Percentiles rank a stretch among this genome's conserved stretches.
Conservation (phyloP, 2,888 invertebrate species). For the Apamea crenata region DNA sequence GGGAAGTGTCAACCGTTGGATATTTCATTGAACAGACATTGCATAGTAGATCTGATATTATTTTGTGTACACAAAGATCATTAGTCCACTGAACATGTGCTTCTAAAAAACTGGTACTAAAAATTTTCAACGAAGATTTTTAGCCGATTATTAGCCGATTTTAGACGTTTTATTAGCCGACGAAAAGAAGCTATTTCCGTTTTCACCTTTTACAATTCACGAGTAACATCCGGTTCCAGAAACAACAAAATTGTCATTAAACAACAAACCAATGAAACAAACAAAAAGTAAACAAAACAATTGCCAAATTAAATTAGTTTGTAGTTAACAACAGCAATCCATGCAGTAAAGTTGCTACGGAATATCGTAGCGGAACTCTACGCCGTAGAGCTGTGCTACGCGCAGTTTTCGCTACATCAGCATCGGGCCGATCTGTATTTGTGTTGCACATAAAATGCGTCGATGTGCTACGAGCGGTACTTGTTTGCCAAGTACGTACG, state of each 20-base stretch:
- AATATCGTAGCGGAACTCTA: constrained; percentile 43
- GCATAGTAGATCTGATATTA: background rate
- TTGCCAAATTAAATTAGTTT: constrained; percentile 30
- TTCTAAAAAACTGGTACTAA: too few relatives aligned
- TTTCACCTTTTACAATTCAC: background rate
- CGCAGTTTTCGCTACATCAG: constrained; percentile 28
- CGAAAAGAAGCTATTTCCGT: background rate
- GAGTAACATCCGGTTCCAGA: background rate
- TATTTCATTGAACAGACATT: too few relatives aligned
- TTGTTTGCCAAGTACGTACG: constrained; percentile 39
- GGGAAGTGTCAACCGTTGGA: background rate
- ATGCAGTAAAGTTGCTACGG: constrained; percentile 34
- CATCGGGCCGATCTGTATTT: constrained; percentile 6
- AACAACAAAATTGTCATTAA: constrained; percentile 12
- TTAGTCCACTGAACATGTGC: background rate
- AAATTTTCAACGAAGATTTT: background rate
- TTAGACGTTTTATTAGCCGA: background rate
- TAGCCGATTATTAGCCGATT: too few relatives aligned
- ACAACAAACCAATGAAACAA: constrained; percentile 13
- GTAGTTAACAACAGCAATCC: constrained; percentile 20
- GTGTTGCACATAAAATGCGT: constrained; percentile 40
- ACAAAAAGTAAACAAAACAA: constrained; percentile 24
- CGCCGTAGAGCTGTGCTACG: constrained; percentile 47
- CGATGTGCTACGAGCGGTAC: constrained; percentile 12
- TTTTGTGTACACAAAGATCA: background rate